These are phyloP conservation scores for Pemphredon lugubris DNA, from an alignment of 2,888 invertebrate species.

Conservation along the genomic window DNA sequence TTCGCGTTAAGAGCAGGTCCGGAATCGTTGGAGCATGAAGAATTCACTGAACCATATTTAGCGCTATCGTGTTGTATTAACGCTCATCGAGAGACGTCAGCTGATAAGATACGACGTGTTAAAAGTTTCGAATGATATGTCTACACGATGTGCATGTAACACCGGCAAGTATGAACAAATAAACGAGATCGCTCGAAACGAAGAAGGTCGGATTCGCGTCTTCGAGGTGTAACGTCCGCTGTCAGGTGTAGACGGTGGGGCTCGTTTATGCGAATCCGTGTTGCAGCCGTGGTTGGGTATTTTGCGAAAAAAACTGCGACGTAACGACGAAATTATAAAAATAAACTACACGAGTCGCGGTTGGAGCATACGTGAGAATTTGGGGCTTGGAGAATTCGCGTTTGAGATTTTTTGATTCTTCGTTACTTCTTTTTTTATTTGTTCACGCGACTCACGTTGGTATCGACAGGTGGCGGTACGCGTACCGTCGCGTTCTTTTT, in stretches of 20 bases:
- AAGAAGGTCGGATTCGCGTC: conserved; percentile 4
- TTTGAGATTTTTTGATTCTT: too few relatives aligned
- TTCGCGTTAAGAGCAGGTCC: conserved; percentile 58
- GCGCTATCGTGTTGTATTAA: conserved; percentile 60
- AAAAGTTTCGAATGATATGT: conserved; percentile 61
- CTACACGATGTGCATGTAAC: conserved; percentile 43
- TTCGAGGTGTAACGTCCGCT: conserved; percentile 21
- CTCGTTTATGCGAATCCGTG: neutral
- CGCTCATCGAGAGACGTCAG: conserved; percentile 27
- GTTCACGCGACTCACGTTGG: too few relatives aligned
- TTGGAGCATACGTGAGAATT: too few relatives aligned
- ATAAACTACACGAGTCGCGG: too few relatives aligned
- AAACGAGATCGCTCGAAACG: conserved; percentile 16
- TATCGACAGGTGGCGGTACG: too few relatives aligned
- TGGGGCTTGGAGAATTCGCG: too few relatives aligned
- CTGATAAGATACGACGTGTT: conserved; percentile 60
- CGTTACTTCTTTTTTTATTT: too few relatives aligned
- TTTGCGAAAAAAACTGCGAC: too few relatives aligned
- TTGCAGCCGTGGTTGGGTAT: too few relatives aligned
- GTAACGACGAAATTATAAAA: too few relatives aligned
- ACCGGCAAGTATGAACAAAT: conserved; percentile 37
- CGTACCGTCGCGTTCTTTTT: too few relatives aligned
- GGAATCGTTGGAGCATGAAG: conserved; percentile 51
- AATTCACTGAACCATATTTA: conserved; percentile 60
- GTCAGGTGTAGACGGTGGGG: neutral